Conservation (phyloP, 2,797 vertebrate genomes). For the Apogon talboti region DNA sequence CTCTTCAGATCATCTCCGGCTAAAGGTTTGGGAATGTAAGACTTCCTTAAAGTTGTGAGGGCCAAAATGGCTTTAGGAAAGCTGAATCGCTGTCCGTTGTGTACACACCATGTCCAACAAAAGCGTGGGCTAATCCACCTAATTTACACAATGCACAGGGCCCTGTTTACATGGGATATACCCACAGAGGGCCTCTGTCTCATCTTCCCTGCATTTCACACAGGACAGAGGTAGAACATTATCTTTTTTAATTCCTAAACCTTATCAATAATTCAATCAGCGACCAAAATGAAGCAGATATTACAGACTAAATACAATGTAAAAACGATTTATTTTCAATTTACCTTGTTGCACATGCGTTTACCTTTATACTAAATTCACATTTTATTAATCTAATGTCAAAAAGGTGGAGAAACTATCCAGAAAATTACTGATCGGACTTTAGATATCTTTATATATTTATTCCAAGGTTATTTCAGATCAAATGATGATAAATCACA, state of each 20-base stretch:
- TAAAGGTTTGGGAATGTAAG: constrained; percentile 63
- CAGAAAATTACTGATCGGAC: no score
- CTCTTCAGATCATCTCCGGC: constrained; percentile 56
- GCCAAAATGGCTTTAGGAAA: constrained; percentile 77
- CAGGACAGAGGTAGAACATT: constrained; percentile 52
- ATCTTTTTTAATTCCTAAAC: constrained; percentile 30
- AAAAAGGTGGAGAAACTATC: no score
- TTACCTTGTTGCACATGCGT: no score
- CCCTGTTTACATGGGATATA: constrained; percentile 83
- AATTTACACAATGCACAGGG: constrained; percentile 81
- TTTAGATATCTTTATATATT: no score
- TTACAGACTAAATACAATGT: not conserved
- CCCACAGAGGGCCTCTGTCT: constrained; percentile 70
- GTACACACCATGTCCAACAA: constrained; percentile 78
- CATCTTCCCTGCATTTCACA: constrained; percentile 47
- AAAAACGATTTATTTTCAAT: not conserved
- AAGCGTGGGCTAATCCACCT: constrained; percentile 82
- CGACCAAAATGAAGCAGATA: constrained; percentile 4
- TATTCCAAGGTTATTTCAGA: no score
- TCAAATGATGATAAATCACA: no score
- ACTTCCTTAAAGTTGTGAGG: constrained; percentile 76
- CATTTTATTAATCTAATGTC: no score
- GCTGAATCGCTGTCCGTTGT: constrained; percentile 77
- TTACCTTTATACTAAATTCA: no score
- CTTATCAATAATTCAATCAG: not conserved